A percentile compares a stretch with the other conserved stretches of the same genome.
Evolutionary conservation across 2,888 invertebrate genomes (phyloP).

Genomic region (Pachymerium ferrugineum): DNA sequence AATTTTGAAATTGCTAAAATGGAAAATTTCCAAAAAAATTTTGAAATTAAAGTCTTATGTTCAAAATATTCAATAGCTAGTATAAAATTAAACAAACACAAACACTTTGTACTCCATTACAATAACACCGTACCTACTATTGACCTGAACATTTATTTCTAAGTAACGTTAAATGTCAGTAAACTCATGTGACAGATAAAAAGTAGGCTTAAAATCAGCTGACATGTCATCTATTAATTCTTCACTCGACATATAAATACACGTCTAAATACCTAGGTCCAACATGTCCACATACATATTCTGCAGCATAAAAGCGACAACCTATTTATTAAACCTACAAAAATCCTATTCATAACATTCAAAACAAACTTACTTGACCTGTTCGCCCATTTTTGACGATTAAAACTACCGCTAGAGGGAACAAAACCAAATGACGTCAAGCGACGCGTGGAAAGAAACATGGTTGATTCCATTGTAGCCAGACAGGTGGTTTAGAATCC

Average conservation of each 20-base stretch:
- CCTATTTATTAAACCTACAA: no score
- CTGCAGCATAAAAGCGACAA: background rate
- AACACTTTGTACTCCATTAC: no score
- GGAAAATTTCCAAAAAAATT: background rate
- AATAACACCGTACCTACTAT: no score
- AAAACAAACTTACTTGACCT: conserved; percentile 1
- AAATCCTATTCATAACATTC: background rate
- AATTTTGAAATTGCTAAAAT: background rate
- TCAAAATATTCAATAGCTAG: no score
- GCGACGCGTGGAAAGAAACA: background rate
- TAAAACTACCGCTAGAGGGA: background rate
- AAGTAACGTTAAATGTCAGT: no score
- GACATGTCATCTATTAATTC: background rate
- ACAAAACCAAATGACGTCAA: background rate
- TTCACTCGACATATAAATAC: background rate
- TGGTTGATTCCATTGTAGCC: conserved; percentile 4
- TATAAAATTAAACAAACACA: no score
- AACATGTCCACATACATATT: background rate
- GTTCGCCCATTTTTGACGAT: background rate
- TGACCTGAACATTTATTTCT: background rate
- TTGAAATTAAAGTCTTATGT: no score
- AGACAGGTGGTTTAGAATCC: background rate
- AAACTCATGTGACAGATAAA: background rate
- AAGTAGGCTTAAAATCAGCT: background rate
- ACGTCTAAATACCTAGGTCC: background rate